Base-by-base conservation (phyloP, 2,797 vertebrate species). In the Pseudomugil tenellus region DNA sequence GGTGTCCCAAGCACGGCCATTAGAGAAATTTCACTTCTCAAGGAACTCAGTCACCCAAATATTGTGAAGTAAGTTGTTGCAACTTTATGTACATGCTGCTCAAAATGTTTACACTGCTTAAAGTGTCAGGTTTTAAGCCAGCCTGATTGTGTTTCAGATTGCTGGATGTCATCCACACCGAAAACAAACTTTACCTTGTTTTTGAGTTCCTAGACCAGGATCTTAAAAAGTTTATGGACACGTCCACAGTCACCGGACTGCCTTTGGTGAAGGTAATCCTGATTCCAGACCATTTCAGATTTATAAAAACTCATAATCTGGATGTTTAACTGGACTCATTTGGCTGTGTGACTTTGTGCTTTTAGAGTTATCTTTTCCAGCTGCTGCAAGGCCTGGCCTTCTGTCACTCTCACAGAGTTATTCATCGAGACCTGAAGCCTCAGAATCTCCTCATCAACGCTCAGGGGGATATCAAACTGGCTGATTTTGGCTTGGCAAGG, bases 161-260 rank as follows among this genome's bases (percentile, higher is more conserved):
- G 57, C 93, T 94, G n/a, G 97, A 98, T 62, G 97, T 98, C 67
- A 98, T 98, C 89, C 97, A 98, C 91, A 98, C 96, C 0, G 97
- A 98, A 87, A 98, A 97, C 92, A 98, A 98, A 79, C 96, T 98
- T n/a, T 98, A 98, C 88, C 92, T 98, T 72, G 97, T 98, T n/a
- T 99, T 99, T 85, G 97, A 99, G 87, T 99, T 98, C 86, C 95
- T 99, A 63, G 95, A 99, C 82, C 97, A 98, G 85, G 97, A 99
- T 89, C 94, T 99, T 2, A 98, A 99, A 89, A 99, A 98, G 90
- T 98, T 97, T 86, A 99, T 99, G 97, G 97, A 99, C 88, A 95
- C 95, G 0, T 95, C 96, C 12, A 91, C 95, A 2, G 90, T 97
- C 55, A 89, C 91, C 8, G 96, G 97, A 0, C 91, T 98, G 75